A percentile compares a stretch with the other conserved stretches of the same genome.
Evolutionary conservation across 2,113 vertebrate genomes (phyloP).

Genomic region (Fregata magnificens): DNA sequence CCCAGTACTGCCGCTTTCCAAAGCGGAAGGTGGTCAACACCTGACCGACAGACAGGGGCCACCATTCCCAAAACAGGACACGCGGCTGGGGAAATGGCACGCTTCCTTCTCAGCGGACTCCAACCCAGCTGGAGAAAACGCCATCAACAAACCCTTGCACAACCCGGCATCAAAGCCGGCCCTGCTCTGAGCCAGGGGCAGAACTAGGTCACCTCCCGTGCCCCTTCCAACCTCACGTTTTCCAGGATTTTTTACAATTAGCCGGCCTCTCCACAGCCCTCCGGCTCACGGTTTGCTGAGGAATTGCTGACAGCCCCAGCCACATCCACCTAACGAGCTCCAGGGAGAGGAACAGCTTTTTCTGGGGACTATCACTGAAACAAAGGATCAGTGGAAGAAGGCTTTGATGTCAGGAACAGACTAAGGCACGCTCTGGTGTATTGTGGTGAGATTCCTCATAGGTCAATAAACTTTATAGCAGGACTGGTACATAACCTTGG

Average conservation of each 20-base stretch:
- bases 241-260: neutral
- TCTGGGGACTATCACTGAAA: neutral
- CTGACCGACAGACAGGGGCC: neutral
- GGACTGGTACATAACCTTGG: neutral
- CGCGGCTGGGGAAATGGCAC: accelerated
- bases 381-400: neutral
- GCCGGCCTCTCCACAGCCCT: neutral
- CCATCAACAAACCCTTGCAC: neutral
- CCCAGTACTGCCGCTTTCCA: neutral
- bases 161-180: neutral
- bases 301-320: neutral
- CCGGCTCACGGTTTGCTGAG: neutral
- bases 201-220: neutral
- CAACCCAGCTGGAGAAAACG: neutral
- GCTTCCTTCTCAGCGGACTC: neutral
- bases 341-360: neutral
- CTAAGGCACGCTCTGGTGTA: neutral
- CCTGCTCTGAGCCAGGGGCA: neutral
- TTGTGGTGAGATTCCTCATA: neutral
- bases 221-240: neutral
- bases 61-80: neutral
- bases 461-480: slow-evolving; percentile 49
- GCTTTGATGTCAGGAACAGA: slow-evolving; percentile 25
- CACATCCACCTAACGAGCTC: neutral
- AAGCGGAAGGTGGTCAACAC: neutral